Conservation (phyloP, 2,113 vertebrate genomes). For the Macquaria ambigua region DNA sequence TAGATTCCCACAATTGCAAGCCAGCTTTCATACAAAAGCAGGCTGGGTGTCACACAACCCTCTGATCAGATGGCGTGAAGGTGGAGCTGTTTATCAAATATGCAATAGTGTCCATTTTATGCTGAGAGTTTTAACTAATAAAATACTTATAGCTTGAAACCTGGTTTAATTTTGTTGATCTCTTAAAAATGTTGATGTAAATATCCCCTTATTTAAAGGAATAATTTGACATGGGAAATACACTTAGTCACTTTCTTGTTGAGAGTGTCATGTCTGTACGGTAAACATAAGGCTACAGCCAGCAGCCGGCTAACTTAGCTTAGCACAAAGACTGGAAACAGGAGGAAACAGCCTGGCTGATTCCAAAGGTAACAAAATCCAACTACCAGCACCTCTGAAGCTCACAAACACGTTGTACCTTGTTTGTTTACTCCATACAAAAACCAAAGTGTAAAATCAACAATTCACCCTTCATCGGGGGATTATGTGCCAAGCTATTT, state of each 20-base stretch:
- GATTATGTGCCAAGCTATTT: no score
- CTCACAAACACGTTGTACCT: no score
- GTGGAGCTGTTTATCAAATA: neutral
- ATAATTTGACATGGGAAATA: neutral
- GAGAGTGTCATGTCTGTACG: neutral
- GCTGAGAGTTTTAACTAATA: neutral
- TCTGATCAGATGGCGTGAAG: neutral
- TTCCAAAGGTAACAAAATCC: neutral
- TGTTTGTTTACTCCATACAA: no score
- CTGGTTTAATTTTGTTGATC: neutral
- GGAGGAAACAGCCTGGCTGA: neutral
- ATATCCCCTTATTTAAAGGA: no score
- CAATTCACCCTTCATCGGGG: no score
- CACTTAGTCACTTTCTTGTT: neutral
- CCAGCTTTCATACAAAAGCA: neutral
- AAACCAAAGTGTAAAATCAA: no score
- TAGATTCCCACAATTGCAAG: slow-evolving; percentile 14
- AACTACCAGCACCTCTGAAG: neutral
- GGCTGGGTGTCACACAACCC: neutral
- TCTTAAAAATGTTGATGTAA: neutral
- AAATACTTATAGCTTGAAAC: neutral
- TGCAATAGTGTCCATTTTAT: neutral
- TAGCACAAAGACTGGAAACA: neutral
- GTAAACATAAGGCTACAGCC: neutral
- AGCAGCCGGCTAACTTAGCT: no score